phyloP scores from a whole-genome alignment of 2,888 invertebrate genomes.

The Aphrophora alni region DNA sequence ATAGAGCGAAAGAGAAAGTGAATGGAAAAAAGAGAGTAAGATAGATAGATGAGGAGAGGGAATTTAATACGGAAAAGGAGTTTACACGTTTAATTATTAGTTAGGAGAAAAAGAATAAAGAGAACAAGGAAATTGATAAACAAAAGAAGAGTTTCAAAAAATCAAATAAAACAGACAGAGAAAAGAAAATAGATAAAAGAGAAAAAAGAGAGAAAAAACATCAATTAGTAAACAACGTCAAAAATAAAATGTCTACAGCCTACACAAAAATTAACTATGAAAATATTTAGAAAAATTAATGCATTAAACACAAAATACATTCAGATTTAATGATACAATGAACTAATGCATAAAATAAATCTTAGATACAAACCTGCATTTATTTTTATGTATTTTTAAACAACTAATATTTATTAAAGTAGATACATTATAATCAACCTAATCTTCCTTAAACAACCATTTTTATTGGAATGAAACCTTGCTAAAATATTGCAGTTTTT shows the following conservation, averaged over 20 bases:
- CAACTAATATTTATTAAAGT: too few relatives aligned
- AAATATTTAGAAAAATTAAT: conserved; percentile 14
- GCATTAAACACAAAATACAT: conserved; percentile 4
- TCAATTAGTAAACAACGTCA: conserved; percentile 31
- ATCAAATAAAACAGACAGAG: conserved; percentile 26
- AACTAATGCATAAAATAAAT: too few relatives aligned
- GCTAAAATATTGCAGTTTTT: too few relatives aligned
- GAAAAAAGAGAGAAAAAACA: conserved; percentile 34
- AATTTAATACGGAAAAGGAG: neutral
- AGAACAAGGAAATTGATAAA: neutral
- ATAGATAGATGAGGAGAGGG: conserved; percentile 42
- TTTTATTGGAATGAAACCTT: too few relatives aligned
- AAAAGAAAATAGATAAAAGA: conserved; percentile 40
- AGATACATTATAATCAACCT: too few relatives aligned
- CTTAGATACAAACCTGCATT: neutral
- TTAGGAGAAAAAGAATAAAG: neutral
- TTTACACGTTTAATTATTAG: neutral
- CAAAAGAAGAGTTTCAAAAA: neutral
- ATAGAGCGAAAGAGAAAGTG: too few relatives aligned
- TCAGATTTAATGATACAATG: neutral
- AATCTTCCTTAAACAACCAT: too few relatives aligned
- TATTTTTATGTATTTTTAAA: too few relatives aligned
- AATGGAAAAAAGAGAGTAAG: conserved; percentile 39
- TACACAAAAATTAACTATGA: conserved; percentile 21
- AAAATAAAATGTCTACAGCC: conserved; percentile 17